Base-by-base conservation (phyloP, 2,797 vertebrate species). In the Liparis tanakae region DNA sequence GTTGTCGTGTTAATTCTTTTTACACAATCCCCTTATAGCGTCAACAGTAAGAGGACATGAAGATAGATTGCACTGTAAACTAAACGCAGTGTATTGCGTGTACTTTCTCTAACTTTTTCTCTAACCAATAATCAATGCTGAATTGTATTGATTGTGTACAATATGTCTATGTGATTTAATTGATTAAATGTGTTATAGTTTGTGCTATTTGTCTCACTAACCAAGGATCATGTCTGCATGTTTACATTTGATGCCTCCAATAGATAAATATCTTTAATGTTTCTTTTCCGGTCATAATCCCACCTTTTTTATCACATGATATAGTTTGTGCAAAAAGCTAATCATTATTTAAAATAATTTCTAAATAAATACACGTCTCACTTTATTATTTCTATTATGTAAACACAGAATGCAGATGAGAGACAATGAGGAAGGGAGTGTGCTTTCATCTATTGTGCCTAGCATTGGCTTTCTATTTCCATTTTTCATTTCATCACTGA, bases 361-460 rank as follows among this genome's bases (percentile, higher is more conserved):
- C 6, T 0, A 25, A 55, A 57, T 54, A 30, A 54, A 55, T 20
- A 22, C 22, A 67, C 8, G 30, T 50, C 58, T 74, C 10, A 48
- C 10, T 63, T 39, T 18, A 44, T 66, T 20, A 64, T 55, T 68
- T 56, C 9, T 65, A 57, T 74, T 44, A 67, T 80, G 78, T 46
- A 33, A 70, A 70, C 65, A 54, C 20, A 56, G 73, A 84, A 60
- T 37, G 13, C 18, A 70, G 43, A 59, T 37, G 14, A n/a, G 67
- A 54, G 50, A 50, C 10, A 10, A 33, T 30, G 46, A 61, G 53
- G 20, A 80, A 66, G 54, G 61, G 36, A 58, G 36, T 46, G 56
- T 56, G 57, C 72, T 86, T 85, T 80, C 61, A 84, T 83, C 63
- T 80, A 65, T 63, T 83, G 64, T 70, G 64, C 37, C 48, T 67